These are phyloP conservation scores for Polyommatus icarus DNA, from an alignment of 2,888 invertebrate genomes.

Conservation along the genomic window DNA sequence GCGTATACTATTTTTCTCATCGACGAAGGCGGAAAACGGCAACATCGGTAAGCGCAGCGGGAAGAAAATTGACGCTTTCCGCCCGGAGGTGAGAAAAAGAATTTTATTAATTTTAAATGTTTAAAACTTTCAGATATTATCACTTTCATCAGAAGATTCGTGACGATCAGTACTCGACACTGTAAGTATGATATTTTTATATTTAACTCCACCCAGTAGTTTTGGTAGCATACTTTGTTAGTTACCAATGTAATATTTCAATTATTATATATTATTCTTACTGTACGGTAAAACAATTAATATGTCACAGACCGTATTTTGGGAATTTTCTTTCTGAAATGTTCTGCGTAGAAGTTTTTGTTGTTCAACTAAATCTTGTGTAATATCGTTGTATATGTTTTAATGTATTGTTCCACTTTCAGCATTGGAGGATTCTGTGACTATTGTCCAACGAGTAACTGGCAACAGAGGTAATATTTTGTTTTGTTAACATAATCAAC, in stretches of 20 bases:
- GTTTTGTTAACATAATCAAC: not conserved
- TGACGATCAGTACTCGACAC: constrained; percentile 37
- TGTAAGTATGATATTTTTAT: constrained; percentile 41
- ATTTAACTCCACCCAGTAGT: not conserved
- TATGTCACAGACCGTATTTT: too few species aligned
- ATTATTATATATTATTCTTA: too few species aligned
- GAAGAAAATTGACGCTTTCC: too few species aligned
- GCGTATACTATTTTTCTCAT: too few species aligned
- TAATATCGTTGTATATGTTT: not conserved
- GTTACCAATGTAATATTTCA: too few species aligned
- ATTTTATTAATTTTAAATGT: not conserved
- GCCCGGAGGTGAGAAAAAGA: too few species aligned
- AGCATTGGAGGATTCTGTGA: constrained; percentile 36
- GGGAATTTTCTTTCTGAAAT: too few species aligned
- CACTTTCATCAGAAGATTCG: constrained; percentile 40
- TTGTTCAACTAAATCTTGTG: not conserved
- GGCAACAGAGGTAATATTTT: constrained; percentile 28
- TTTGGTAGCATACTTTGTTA: not conserved
- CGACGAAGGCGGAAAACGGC: too few species aligned
- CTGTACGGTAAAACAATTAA: too few species aligned
- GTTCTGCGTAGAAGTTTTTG: not conserved
- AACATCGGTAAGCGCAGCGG: too few species aligned
- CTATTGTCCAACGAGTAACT: constrained; percentile 29
- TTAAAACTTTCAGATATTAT: constrained; percentile 40
- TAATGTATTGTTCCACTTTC: constrained; percentile 20